Evolutionary conservation across 2,113 vertebrate genomes (phyloP).

Genomic region (Anhinga anhinga): DNA sequence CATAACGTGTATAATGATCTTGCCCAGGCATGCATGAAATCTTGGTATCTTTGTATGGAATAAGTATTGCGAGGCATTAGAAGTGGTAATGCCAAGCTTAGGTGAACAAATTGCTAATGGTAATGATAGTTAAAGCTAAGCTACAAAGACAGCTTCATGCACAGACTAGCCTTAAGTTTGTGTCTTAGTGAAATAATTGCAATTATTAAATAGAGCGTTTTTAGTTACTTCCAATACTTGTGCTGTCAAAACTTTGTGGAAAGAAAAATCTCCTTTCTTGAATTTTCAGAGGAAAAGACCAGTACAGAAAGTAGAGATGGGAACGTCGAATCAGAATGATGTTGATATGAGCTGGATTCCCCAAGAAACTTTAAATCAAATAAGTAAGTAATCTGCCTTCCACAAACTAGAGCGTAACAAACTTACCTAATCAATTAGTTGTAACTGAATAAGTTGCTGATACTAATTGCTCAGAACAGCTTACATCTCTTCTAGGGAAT

Average conservation of each 20-base stretch:
- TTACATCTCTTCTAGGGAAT: neutral
- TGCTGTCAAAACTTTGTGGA: neutral
- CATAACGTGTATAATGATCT: neutral
- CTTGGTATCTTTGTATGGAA: neutral
- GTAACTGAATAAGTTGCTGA: neutral
- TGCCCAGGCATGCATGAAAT: neutral
- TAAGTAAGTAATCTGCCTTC: slow-evolving; percentile 84
- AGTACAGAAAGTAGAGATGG: slow-evolving; percentile 92
- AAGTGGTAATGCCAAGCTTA: neutral
- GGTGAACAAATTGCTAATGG: neutral
- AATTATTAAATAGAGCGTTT: neutral
- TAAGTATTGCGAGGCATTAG: neutral
- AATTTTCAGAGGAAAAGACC: slow-evolving; percentile 88
- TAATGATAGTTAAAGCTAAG: neutral
- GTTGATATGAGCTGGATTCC: slow-evolving; percentile 99
- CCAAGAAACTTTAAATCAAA: slow-evolving; percentile 96
- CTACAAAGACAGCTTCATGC: neutral
- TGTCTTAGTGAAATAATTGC: neutral
- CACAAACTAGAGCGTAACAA: neutral
- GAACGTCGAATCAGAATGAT: slow-evolving; percentile 92
- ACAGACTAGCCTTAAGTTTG: neutral
- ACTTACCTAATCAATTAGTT: neutral
- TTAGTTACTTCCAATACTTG: neutral
- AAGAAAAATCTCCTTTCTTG: neutral
- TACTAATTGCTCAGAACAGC: neutral